Conservation (phyloP, 2,797 vertebrate genomes). For the Spinus pinus region DNA sequence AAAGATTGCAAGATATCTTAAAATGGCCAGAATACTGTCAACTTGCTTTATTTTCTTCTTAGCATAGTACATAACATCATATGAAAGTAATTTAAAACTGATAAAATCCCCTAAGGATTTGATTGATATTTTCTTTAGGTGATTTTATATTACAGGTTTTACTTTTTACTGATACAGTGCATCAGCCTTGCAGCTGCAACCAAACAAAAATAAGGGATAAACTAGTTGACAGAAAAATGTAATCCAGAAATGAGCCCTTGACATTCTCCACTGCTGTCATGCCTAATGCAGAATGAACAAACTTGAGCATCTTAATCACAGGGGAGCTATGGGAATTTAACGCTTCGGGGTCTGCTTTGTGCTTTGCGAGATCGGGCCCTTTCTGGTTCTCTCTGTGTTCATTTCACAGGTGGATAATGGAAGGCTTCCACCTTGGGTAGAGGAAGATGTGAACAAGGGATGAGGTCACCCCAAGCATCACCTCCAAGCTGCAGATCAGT, state of each 20-base stretch:
- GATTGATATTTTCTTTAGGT: background rate
- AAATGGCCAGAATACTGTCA: background rate
- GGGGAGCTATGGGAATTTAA: background rate
- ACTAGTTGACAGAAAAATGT: background rate
- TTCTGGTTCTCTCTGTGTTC: fast-evolving
- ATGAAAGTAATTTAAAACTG: slow-evolving; percentile 59
- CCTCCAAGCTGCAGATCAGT: background rate
- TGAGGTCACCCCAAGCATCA: fast-evolving
- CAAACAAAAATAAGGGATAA: background rate
- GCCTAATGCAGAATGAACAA: background rate
- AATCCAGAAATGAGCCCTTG: background rate
- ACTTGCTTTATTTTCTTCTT: slow-evolving; percentile 56
- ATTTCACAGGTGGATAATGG: background rate
- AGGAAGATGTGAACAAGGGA: background rate
- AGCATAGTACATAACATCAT: slow-evolving; percentile 39
- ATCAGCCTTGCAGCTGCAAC: background rate
- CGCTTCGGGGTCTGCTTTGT: background rate
- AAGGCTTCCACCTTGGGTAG: background rate
- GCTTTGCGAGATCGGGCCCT: fast-evolving
- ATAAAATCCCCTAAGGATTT: slow-evolving; percentile 22
- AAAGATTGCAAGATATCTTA: background rate
- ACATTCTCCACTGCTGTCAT: background rate
- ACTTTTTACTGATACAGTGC: background rate
- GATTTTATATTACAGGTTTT: background rate
- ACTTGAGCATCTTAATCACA: background rate